Conservation (phyloP, 2,113 vertebrate species). For the Varanus komodoensis region DNA sequence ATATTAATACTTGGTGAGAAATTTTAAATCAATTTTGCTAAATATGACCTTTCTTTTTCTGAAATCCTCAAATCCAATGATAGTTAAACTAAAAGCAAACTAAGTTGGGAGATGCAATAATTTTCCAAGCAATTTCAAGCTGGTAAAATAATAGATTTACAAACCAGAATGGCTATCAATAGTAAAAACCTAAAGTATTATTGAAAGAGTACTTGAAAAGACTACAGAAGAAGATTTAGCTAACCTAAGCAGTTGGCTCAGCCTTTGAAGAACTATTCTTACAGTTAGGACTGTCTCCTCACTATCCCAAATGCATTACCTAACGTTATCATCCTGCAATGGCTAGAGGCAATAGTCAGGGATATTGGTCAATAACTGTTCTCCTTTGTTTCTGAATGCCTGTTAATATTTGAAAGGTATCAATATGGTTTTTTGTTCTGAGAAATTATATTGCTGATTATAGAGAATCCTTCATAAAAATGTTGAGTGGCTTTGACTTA, state of each 20-base stretch:
- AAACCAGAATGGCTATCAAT: slow-evolving; percentile 14
- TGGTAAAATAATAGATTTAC: not conserved
- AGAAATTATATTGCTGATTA: slow-evolving; percentile 31
- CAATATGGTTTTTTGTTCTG: not conserved
- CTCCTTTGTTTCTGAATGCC: not conserved
- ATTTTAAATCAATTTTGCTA: not conserved
- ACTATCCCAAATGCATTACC: not conserved
- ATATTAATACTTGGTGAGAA: too few relatives aligned
- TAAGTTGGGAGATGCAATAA: not conserved
- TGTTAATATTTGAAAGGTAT: not conserved
- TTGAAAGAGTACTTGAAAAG: slow-evolving; percentile 21
- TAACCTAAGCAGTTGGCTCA: not conserved
- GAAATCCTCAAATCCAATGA: not conserved
- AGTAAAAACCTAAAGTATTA: slow-evolving; percentile 4
- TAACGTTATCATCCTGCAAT: not conserved
- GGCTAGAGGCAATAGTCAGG: slow-evolving; percentile 3
- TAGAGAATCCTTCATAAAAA: not conserved
- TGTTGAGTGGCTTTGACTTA: not conserved
- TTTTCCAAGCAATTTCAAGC: not conserved
- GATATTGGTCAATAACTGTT: slow-evolving; percentile 26
- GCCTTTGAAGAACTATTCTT: slow-evolving; percentile 10
- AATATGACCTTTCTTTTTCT: not conserved
- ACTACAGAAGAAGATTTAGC: not conserved
- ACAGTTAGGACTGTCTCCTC: not conserved
- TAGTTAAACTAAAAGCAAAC: not conserved